Evolutionary conservation across 1,140 invertebrate genomes (phyloP).

Genomic region (Leptoteleia sp.): DNA sequence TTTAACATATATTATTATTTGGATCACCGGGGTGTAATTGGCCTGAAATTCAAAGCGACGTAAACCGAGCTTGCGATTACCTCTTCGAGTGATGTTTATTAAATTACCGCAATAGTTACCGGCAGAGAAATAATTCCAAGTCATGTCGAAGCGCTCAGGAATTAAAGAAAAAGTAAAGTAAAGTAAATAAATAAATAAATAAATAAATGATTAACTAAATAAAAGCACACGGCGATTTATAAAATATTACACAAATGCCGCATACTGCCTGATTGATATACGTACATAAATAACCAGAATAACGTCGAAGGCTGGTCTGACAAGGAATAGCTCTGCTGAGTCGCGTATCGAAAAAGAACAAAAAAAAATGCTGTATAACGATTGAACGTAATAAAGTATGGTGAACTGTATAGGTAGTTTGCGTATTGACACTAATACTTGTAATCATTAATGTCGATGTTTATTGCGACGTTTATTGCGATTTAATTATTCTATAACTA

Average conservation of each 20-base stretch:
- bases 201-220: conserved; percentile 11
- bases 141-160: conserved; percentile 54
- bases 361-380: conserved; percentile 48
- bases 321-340: conserved; percentile 53
- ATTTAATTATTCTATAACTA: conserved; percentile 59
- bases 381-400: conserved; percentile 51
- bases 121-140: conserved; percentile 44
- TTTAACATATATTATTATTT: too few species aligned
- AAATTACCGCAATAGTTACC: conserved; percentile 39
- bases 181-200: too few species aligned
- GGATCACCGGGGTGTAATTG: too few species aligned
- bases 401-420: conserved; percentile 64
- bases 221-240: conserved; percentile 25
- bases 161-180: conserved; percentile 24
- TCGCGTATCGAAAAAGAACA: conserved; percentile 31
- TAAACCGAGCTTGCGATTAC: too few species aligned
- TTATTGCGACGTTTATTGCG: conserved; percentile 49
- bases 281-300: conserved; percentile 35
- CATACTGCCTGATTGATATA: conserved; percentile 52
- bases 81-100: conserved; percentile 28
- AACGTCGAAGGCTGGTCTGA: conserved; percentile 48
- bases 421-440: conserved; percentile 63
- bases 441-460: conserved; percentile 59
- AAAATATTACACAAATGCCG: conserved; percentile 54
- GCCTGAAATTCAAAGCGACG: too few species aligned